Base-by-base conservation (phyloP, 2,888 invertebrate species). In the Itoplectis maculator region DNA sequence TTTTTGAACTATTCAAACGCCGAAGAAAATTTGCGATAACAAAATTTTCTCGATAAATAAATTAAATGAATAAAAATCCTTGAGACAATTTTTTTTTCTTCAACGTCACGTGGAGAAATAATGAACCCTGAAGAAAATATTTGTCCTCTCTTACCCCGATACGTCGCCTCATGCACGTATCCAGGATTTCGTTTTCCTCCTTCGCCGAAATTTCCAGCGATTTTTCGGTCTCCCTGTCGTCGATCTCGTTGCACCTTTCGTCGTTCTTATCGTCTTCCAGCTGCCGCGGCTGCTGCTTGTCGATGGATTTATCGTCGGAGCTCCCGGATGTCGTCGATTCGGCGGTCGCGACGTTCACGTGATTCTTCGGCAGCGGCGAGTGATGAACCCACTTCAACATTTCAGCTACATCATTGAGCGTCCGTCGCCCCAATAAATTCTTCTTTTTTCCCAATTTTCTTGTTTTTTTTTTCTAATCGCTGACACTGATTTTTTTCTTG, bases 321-420 rank as follows among this genome's bases (percentile, higher is more conserved):
- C 54, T 78, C 74, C 78, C 79, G 20, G 68, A 49, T 13, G 79
- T 42, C n/a, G 18, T 65, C 7, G 63, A 72, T 70, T 80, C 59
- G 68, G 66, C 20, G 45, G 45, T 68, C 49, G 73, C 79, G 81
- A 84, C 84, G 73, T 70, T 85, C 29, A 70, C 82, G 81, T 88
- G 88, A 87, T 89, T 88, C 85, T 89, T 91, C 69, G 88, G 85
- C 80, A 88, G 83, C 76, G 90, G 88, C 81, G 91, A 89, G 81
- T 91, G 91, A 87, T 90, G 91, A 72, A 91, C 91, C 91, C 92
- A 92, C 91, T 92, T 92, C 89, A 92, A 89, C 92, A 92, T 92
- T 88, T 84, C 88, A 85, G 83, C 81, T 78, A 84, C 86, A 85
- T 86, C 85, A 82, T 86, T 81, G 79, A 68, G n/a, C 65, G 75